Evolutionary conservation across 2,113 vertebrate species (phyloP), one percentile per base, ranked within the genome.

Genomic region (Spizaetus ornatus): DNA sequence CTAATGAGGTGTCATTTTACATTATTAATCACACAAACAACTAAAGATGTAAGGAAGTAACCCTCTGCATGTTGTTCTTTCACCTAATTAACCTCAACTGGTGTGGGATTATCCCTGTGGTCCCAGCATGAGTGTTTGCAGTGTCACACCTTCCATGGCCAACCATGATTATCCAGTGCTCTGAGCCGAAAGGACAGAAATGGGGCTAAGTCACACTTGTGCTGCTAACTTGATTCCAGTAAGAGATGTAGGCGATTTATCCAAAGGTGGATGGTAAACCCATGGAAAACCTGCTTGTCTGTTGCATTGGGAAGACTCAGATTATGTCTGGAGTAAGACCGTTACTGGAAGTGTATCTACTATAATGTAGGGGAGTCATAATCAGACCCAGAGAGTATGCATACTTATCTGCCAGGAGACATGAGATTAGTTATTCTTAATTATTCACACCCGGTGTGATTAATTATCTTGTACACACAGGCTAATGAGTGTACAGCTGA

Each of bases 1-100:
- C 36, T 86, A 86, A 92, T 40, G 77, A 96, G 56, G 18, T 36
- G n/a, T 48, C 47, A 80, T 52, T 94, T 88, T 25, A 27, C 45
- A 69, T 71, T 73, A 38, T 63, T 81, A 78, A 81, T 71, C 82
- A 45, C 89, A 90, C 86, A 83, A 79, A 72, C 48, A 38, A 13
- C 58, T 36, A 3, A 82, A 32, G 42, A 32, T 22, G 22, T 42
- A 69, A 59, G 1, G 4, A 78, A 77, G 25, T 38, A 63, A 58
- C 62, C 22, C 38, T 65, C 47, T 78, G 27, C 31, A 13, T 26
- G 36, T 47, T 85, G 47, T 29, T 87, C 29, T 89, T 89, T 74
- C 23, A 36, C 50, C 40, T 62, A 34, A 72, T 78, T 74, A 81
- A 61, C 58, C 45, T 29, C 1, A 1, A 3, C 1, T 23, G 63